These are phyloP conservation scores for Drosophila rhopaloa DNA, from an alignment of 1,140 invertebrate genomes.

Conservation along the genomic window DNA sequence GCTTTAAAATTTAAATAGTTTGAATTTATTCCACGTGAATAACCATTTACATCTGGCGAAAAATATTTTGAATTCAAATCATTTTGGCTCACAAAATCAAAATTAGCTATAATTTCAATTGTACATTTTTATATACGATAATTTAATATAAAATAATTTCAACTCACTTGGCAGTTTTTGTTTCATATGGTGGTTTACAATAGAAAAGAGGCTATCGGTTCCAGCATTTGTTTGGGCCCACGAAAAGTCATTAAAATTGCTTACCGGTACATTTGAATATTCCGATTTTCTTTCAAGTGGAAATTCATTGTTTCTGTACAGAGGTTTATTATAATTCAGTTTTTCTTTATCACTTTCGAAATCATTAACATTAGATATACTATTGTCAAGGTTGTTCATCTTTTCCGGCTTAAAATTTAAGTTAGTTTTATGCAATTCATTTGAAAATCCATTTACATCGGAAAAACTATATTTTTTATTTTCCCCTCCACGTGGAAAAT, in stretches of 20 bases:
- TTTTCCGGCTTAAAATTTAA: neutral
- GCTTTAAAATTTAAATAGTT: too few species aligned
- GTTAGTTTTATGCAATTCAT: neutral
- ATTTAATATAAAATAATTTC: too few species aligned
- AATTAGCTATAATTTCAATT: neutral
- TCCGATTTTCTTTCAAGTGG: neutral
- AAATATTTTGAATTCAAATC: constrained; percentile 6
- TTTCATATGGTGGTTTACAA: constrained; percentile 4
- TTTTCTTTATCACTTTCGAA: neutral
- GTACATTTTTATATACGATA: neutral
- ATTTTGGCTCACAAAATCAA: neutral
- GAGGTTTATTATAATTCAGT: neutral
- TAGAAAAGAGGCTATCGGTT: constrained; percentile 1
- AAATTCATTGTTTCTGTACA: neutral
- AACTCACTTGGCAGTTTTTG: constrained; percentile 11
- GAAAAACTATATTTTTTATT: neutral
- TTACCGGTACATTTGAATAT: neutral
- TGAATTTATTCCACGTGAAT: too few species aligned
- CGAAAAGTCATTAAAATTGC: neutral
- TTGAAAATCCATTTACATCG: neutral
- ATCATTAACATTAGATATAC: neutral
- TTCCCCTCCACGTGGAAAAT: neutral
- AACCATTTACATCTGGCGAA: neutral
- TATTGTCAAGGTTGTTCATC: neutral
- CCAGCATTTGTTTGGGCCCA: neutral